phyloP scores from a whole-genome alignment of 53 echinoderm and acorn worm genomes.

The Patiria pectinifera region DNA sequence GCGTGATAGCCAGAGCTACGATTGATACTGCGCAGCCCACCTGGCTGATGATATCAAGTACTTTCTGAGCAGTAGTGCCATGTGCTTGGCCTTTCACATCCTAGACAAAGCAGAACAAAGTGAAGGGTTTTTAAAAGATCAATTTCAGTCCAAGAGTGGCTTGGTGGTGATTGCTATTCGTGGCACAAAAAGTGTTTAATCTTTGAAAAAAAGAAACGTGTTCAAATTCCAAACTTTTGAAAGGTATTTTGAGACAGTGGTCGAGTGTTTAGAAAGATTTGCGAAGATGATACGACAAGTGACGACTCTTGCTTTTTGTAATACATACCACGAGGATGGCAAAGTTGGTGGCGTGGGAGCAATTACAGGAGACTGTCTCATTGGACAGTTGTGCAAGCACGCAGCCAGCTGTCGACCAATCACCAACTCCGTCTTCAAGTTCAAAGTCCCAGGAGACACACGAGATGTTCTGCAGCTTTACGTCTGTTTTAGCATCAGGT shows the following conservation, averaged over 20 bases:
- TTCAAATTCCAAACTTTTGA: not conserved
- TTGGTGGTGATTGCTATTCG: too few relatives aligned
- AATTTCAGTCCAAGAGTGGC: too few relatives aligned
- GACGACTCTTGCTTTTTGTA: not conserved
- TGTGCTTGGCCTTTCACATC: constrained; percentile 19
- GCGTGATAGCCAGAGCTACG: constrained; percentile 68
- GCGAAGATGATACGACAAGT: not conserved
- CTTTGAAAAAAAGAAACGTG: too few relatives aligned
- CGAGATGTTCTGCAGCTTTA: constrained; percentile 14
- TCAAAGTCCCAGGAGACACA: constrained; percentile 93
- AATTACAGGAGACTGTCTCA: constrained; percentile 64
- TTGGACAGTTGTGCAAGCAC: constrained; percentile 15
- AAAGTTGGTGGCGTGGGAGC: constrained; percentile 90
- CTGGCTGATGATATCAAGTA: constrained; percentile 50
- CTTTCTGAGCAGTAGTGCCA: not conserved
- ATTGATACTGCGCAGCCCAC: constrained; percentile 55
- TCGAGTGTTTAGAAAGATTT: not conserved
- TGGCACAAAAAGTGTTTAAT: too few relatives aligned
- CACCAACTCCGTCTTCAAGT: constrained; percentile 69
- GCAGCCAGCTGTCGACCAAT: constrained; percentile 85
- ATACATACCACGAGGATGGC: constrained; percentile 83
- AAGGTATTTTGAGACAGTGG: too few relatives aligned
- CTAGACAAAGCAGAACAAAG: not conserved
- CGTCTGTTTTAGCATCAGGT: constrained; percentile 19
- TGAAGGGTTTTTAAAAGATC: too few relatives aligned